Base-by-base conservation (phyloP, 2,888 invertebrate species). In the Netelia inedita region DNA sequence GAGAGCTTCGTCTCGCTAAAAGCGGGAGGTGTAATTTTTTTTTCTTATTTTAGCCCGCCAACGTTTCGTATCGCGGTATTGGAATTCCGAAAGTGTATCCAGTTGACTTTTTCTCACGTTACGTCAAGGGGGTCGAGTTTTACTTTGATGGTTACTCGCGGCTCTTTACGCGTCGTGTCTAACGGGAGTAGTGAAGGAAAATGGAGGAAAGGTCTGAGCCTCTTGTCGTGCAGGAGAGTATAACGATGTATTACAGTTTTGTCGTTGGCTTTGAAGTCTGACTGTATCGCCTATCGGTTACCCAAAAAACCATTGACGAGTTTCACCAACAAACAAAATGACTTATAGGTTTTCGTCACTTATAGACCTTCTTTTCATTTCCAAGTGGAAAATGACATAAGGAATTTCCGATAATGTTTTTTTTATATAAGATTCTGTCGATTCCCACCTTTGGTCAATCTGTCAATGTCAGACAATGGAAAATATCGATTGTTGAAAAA, bases 71-170 rank as follows among this genome's bases (percentile, higher is more conserved):
- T 86, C 83, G 87, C 79, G 82, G 88, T 90, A 90, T 89, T 90
- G 90, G 89, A 89, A 91, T 90, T 90, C 90, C 88, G 76, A 43
- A 43, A 83, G 83, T 83, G 87, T 82, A 89, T 88, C 82, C 75
- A 66, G 79, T 75, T 79, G 82, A 82, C 82, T 85, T 72, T 79
- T 82, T 85, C 71, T 80, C 65, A 75, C 83, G 59, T 75, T 63
- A 55, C 28, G 59, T 16, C 50, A 21, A 73, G 65, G 82, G 83
- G 78, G 79, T 84, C 76, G 84, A 69, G 50, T 87, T 85, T 81
- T 66, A 73, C 85, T 83, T 84, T 83, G 85, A 84, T 65, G 79
- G 68, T 69, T 73, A 72, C 69, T 76, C 21, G 50, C 65, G 16
- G 66, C 66, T 66, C 63, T 84, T 76, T 72, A 55, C 28, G 21